Conservation (phyloP, 53 echinoderm and acorn worm genomes). For the Echinarachnius parma region DNA sequence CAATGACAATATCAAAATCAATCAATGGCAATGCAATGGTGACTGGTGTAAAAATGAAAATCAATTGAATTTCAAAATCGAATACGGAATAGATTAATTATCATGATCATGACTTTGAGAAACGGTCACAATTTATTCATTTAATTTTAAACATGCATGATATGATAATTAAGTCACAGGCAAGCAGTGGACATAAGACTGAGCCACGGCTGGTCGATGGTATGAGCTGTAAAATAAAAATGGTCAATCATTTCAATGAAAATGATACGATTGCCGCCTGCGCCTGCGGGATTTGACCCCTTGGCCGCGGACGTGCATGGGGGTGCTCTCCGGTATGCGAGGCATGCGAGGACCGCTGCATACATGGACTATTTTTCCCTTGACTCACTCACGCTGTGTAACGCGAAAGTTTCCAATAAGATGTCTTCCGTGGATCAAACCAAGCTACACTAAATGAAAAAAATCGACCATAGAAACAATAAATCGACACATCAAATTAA, state of each 20-base stretch:
- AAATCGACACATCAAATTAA: not conserved
- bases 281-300: conserved; percentile 34
- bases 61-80: too few relatives aligned
- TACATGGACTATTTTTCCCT: not conserved
- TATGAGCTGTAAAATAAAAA: not conserved
- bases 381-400: conserved; percentile 35
- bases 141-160: too few relatives aligned
- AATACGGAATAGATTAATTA: too few relatives aligned
- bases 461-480: not conserved
- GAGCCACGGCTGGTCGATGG: not conserved
- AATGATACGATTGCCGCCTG: not conserved
- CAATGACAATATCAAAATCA: too few relatives aligned
- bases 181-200: too few relatives aligned
- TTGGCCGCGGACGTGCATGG: conserved; percentile 7
- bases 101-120: too few relatives aligned
- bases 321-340: conserved; percentile 46
- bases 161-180: too few relatives aligned
- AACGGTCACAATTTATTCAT: too few relatives aligned
- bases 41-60: too few relatives aligned
- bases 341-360: conserved; percentile 36
- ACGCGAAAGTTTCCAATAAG: not conserved
- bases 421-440: not conserved
- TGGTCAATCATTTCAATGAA: too few relatives aligned
- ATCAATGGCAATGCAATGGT: too few relatives aligned
- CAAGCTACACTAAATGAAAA: not conserved